Percentiles rank a stretch among this genome's conserved stretches.
phyloP scores from a whole-genome alignment of 2,797 vertebrate genomes.

The Myripristis jacobus region DNA sequence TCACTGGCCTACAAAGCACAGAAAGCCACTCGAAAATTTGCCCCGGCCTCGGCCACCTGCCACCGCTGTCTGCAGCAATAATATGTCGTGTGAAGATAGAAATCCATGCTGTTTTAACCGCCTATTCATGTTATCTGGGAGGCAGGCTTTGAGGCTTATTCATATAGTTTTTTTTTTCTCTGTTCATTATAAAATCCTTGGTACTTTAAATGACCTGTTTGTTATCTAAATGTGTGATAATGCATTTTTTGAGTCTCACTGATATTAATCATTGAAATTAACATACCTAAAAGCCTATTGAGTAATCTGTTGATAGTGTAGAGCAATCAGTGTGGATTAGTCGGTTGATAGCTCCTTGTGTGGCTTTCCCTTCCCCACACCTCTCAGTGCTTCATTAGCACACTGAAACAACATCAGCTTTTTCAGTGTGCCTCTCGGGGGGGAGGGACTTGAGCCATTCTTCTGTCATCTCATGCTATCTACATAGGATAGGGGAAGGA shows the following conservation, averaged over 20 bases:
- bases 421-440: constrained; percentile 3
- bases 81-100: background rate
- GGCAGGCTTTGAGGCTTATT: background rate
- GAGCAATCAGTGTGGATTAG: constrained; percentile 4
- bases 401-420: constrained; percentile 26
- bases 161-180: background rate
- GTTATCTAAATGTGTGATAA: background rate
- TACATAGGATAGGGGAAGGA: constrained; percentile 14
- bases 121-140: background rate
- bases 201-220: background rate
- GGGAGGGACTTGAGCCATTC: constrained; percentile 15
- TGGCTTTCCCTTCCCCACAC: constrained; percentile 16
- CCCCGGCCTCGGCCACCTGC: constrained; percentile 43
- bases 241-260: background rate
- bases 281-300: constrained; percentile 1
- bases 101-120: background rate
- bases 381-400: constrained; percentile 25
- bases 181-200: background rate
- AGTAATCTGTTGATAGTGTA: constrained; percentile 15
- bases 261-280: constrained; percentile 1
- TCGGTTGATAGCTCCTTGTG: constrained; percentile 11
- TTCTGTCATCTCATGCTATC: constrained; percentile 46
- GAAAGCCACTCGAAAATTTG: constrained; percentile 43
- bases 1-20: constrained; percentile 39
- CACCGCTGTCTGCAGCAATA: constrained; percentile 30